Conservation (phyloP, 2,113 vertebrate genomes). For the Labeo rohita region DNA sequence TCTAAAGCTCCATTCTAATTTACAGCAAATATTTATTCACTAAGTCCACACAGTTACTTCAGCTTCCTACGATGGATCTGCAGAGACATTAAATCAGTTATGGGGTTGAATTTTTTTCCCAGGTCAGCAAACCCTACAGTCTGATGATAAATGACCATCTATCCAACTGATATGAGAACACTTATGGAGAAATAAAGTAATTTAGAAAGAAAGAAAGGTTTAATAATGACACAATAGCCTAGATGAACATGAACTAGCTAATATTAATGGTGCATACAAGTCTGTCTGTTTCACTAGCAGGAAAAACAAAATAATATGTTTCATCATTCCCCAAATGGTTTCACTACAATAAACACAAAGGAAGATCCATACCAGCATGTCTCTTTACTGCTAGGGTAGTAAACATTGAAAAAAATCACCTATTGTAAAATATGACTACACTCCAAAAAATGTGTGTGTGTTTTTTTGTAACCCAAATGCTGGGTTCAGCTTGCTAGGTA, state of each 20-base stretch:
- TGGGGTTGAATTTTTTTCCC: constrained; percentile 64
- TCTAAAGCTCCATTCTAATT: constrained; percentile 45
- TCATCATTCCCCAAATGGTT: background rate
- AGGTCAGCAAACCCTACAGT: constrained; percentile 69
- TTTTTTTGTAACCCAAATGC: too few species aligned
- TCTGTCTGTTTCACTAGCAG: background rate
- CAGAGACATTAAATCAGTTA: constrained; percentile 62
- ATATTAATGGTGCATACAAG: background rate
- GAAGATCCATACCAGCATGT: background rate
- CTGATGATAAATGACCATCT: constrained; percentile 70
- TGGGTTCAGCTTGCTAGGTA: too few species aligned
- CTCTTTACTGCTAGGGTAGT: background rate
- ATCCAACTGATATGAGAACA: constrained; percentile 63
- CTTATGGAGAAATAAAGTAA: constrained; percentile 56
- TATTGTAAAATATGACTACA: background rate
- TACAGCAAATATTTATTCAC: constrained; percentile 45
- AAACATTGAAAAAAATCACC: background rate
- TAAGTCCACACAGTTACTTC: background rate
- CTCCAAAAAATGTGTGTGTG: too few species aligned
- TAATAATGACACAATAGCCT: background rate
- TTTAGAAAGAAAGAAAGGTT: background rate
- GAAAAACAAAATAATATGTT: background rate
- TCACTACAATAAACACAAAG: background rate
- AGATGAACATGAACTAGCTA: background rate
- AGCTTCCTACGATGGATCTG: background rate